These are phyloP conservation scores for Coregonus sp. DNA, from an alignment of 2,797 vertebrate species.

Conservation along the genomic window DNA sequence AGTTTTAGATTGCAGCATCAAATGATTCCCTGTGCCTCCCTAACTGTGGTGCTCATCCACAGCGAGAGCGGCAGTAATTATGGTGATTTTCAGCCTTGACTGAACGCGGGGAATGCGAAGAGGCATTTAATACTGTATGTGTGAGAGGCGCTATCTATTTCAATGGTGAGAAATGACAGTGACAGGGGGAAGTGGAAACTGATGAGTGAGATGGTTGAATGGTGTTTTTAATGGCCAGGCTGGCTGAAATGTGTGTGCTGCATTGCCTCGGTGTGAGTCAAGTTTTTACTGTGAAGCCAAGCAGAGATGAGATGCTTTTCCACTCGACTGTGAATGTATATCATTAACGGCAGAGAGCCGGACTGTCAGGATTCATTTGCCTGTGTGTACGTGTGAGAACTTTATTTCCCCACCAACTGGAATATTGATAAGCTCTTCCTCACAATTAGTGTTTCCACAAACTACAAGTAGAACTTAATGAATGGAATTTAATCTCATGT, in stretches of 20 bases:
- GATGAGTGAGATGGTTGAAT: conserved; percentile 37
- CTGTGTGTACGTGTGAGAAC: neutral
- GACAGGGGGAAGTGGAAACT: conserved; percentile 21
- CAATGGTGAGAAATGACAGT: conserved; percentile 26
- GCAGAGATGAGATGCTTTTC: conserved; percentile 6
- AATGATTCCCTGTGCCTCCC: conserved; percentile 52
- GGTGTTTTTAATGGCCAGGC: conserved; percentile 33
- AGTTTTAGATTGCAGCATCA: conserved; percentile 71
- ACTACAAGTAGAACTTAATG: conserved; percentile 13
- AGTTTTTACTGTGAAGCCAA: neutral
- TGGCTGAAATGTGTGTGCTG: conserved; percentile 1
- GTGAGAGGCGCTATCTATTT: conserved; percentile 49
- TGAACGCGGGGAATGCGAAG: conserved; percentile 59
- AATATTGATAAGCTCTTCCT: conserved; percentile 15
- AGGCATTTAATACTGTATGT: conserved; percentile 52
- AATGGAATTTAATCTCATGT: conserved; percentile 7
- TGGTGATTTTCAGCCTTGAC: conserved; percentile 64
- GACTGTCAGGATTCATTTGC: conserved; percentile 7
- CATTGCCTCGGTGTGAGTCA: too few relatives aligned
- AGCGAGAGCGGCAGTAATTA: conserved; percentile 67
- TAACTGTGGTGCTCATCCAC: conserved; percentile 58
- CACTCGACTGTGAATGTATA: neutral
- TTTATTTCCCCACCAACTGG: conserved; percentile 29
- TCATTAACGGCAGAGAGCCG: conserved; percentile 5
- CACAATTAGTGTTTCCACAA: conserved; percentile 10